These are phyloP conservation scores for Haliclona indistincta DNA, from an alignment of 37 sponge, comb jelly and placozoan species.

Conservation along the genomic window DNA sequence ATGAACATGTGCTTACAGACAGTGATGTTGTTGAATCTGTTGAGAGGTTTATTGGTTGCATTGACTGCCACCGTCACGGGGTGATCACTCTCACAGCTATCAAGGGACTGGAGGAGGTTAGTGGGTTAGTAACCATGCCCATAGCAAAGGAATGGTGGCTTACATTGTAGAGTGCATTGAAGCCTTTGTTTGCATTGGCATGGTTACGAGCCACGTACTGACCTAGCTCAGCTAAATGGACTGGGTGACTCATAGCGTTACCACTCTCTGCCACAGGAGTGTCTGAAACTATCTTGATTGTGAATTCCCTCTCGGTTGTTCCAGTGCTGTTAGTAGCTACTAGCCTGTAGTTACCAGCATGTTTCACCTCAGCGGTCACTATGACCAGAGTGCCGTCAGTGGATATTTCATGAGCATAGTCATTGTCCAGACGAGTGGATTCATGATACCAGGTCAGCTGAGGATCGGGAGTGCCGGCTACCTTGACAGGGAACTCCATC, in stretches of 20 bases:
- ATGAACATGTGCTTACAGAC: conserved; percentile 32
- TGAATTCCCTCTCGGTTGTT: conserved; percentile 2
- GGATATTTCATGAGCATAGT: conserved; percentile 33
- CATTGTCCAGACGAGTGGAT: not conserved
- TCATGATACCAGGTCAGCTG: conserved; percentile 31
- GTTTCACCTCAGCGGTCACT: conserved; percentile 19
- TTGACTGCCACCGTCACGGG: conserved; percentile 7
- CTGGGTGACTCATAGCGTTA: not conserved
- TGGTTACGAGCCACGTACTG: conserved; percentile 25
- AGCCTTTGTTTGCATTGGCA: conserved; percentile 31
- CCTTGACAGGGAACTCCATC: conserved; percentile 29
- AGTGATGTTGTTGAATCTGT: conserved; percentile 57
- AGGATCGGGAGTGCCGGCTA: conserved; percentile 28
- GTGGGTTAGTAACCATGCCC: not conserved
- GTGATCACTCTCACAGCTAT: conserved; percentile 6
- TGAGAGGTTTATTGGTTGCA: conserved; percentile 6
- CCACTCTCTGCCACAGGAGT: not conserved
- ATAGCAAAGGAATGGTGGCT: not conserved
- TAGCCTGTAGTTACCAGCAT: conserved; percentile 39
- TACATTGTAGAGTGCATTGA: conserved; percentile 27
- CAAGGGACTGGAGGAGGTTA: not conserved
- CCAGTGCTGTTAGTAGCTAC: conserved; percentile 31
- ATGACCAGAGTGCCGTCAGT: conserved; percentile 32
- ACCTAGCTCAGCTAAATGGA: conserved; percentile 31
- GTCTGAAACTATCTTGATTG: no score